Evolutionary conservation across 2,113 vertebrate genomes (phyloP).

Genomic region (Oreotrochilus melanogaster): DNA sequence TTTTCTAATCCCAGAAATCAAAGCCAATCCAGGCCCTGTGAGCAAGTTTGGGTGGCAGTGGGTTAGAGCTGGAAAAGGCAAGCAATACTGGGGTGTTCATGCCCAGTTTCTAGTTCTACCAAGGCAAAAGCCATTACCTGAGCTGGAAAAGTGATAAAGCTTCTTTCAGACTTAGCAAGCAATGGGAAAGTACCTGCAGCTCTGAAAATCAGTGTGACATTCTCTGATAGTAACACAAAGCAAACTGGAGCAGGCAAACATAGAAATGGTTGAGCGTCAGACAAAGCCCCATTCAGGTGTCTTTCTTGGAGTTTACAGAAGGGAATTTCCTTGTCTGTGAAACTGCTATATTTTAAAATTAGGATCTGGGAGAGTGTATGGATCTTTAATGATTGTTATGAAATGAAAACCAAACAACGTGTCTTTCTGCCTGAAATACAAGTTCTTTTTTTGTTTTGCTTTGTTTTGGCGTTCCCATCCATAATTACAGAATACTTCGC

Average conservation of each 20-base stretch:
- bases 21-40: neutral
- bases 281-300: accelerated
- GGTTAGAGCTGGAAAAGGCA: neutral
- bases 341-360: neutral
- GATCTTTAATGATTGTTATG: neutral
- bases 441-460: neutral
- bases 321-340: neutral
- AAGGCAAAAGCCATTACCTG: neutral
- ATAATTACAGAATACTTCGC: neutral
- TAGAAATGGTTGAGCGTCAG: neutral
- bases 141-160: neutral
- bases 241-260: neutral
- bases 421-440: neutral
- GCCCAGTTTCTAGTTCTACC: neutral
- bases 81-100: neutral
- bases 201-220: neutral
- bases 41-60: neutral
- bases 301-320: neutral
- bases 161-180: neutral
- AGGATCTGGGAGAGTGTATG: neutral
- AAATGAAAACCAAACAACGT: neutral
- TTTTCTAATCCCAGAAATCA: neutral
- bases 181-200: neutral
- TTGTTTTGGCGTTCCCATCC: too few relatives aligned
- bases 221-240: neutral